Base-by-base conservation (phyloP, 2,113 vertebrate species). In the Arvicanthis niloticus region DNA sequence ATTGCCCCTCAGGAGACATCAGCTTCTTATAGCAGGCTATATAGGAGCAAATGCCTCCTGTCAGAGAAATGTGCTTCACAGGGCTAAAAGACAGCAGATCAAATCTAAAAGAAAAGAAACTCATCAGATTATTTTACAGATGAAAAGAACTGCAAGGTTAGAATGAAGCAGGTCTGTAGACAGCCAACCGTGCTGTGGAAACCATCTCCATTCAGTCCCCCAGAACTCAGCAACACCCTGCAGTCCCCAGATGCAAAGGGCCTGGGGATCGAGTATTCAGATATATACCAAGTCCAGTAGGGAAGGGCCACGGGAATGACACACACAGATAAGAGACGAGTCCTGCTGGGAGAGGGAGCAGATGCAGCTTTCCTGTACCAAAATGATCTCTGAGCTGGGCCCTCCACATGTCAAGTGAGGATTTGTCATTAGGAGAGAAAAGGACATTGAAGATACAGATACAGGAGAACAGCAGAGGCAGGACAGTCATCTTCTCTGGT, bases 111-210 rank as follows among this genome's bases (percentile, higher is more conserved):
- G 85, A 73, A 87, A 96, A 89, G 53, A 60, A 90, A 77, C 13
- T n/a, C 37, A 51, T 73, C 3, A 91, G 62, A 45, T 73, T 51
- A 80, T 72, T 87, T 82, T 70, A 26, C 82, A 95, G 45, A 68
- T 72, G 37, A 92, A 93, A 89, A 95, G 45, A 29, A 70, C 80
- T 42, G 62, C 16, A 86, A 65, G 34, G 73, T 29, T 19, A 62
- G 19, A 5, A 58, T 56, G 88, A 81, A 91, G 73, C 65, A 78
- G 37, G 48, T 56, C 24, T 29, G 6, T 15, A 24, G 86, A 68
- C 3, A 88, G 53, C 88, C 88, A 76, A 84, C 82, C 15, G 22
- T 17, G 24, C 13, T 53, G 17, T 22, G 51, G 78, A 48, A 26
- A 29, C 11, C 19, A 70, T 48, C 29, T 56, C 19, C 67, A 19